A percentile compares a stretch with the other conserved stretches of the same genome.
These are phyloP conservation scores for Netelia fuscicornis DNA, from an alignment of 2,888 invertebrate species.

Conservation along the genomic window DNA sequence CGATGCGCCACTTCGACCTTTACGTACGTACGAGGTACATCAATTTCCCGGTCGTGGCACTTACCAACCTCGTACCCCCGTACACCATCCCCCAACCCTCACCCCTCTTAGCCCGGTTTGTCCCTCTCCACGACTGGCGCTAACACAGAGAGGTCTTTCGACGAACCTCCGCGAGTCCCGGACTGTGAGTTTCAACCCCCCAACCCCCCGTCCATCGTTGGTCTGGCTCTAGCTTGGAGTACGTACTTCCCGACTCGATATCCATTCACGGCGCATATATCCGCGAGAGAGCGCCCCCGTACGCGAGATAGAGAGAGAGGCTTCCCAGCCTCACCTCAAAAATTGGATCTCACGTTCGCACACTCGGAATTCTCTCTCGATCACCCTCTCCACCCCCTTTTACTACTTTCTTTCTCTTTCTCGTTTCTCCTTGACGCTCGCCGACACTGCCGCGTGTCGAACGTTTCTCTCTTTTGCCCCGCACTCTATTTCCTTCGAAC, in stretches of 20 bases:
- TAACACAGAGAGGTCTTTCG: conserved; percentile 3
- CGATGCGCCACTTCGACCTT: conserved; percentile 66
- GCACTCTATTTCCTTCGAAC: conserved; percentile 1
- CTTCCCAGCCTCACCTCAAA: conserved; percentile 62
- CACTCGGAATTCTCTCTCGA: conserved; percentile 24
- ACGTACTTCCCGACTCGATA: conserved; percentile 72
- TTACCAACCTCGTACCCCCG: conserved; percentile 1
- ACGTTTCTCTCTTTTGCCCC: conserved; percentile 25
- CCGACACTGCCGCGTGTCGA: background rate
- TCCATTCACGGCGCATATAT: conserved; percentile 62
- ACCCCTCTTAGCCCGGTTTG: background rate
- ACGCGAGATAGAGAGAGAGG: conserved; percentile 22
- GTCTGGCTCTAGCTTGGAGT: conserved; percentile 71
- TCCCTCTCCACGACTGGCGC: background rate
- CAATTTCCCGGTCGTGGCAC: conserved; percentile 68
- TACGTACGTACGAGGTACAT: conserved; percentile 66
- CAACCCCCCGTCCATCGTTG: background rate
- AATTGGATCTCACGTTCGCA: conserved; percentile 69
- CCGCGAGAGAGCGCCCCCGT: conserved; percentile 47
- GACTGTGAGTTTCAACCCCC: conserved; percentile 9
- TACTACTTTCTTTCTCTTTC: conserved; percentile 7
- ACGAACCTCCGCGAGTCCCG: conserved; percentile 12
- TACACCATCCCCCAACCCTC: background rate
- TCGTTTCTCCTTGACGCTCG: background rate
- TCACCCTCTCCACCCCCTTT: conserved; percentile 1